Evolutionary conservation across 2,113 vertebrate genomes (phyloP).

Genomic region (Apteryx owenii): DNA sequence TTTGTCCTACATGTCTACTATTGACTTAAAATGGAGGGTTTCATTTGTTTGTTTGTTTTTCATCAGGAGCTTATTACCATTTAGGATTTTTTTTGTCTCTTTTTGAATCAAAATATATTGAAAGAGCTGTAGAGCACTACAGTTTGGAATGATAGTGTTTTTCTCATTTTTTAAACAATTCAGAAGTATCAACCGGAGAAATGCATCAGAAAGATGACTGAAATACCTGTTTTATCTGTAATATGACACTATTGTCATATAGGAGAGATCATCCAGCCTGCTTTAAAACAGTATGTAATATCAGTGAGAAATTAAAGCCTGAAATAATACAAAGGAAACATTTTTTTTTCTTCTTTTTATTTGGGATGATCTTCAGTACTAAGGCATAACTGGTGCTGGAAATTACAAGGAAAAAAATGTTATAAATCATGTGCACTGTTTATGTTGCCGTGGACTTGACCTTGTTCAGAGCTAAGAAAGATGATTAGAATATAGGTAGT

Average conservation of each 20-base stretch:
- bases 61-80: not conserved
- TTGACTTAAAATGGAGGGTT: not conserved
- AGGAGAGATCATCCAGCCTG: not conserved
- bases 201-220: not conserved
- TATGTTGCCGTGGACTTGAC: not conserved
- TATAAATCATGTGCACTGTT: not conserved
- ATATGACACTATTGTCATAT: not conserved
- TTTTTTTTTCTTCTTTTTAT: not conserved
- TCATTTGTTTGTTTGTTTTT: not conserved
- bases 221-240: not conserved
- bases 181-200: not conserved
- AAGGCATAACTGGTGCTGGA: not conserved
- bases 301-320: not conserved
- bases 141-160: not conserved
- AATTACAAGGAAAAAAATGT: not conserved
- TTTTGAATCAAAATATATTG: not conserved
- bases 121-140: not conserved
- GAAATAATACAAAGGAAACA: not conserved
- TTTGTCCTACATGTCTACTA: not conserved
- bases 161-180: not conserved
- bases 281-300: not conserved
- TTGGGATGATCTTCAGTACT: not conserved
- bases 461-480: not conserved
- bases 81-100: not conserved
- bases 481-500: not conserved